A percentile compares a stretch with the other conserved stretches of the same genome.
Conservation (phyloP, 2,888 invertebrate species). For the Esperia sulphurella region DNA sequence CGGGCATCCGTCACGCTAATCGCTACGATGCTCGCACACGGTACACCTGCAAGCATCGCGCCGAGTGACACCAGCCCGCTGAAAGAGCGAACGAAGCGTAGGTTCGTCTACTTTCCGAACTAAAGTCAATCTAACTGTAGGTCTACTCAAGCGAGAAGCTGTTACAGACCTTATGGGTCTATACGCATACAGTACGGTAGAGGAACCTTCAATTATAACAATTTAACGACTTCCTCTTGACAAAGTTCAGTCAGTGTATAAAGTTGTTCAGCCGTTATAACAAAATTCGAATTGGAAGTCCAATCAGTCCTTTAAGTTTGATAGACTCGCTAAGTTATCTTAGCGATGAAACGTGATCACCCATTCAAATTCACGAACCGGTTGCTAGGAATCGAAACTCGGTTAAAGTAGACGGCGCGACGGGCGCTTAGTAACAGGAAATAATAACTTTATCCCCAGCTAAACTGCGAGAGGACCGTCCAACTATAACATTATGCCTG, state of each 20-base stretch:
- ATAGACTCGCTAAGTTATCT: slow-evolving; percentile 58
- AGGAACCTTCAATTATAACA: no score
- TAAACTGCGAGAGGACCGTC: slow-evolving; percentile 68
- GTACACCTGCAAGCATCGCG: slow-evolving; percentile 41
- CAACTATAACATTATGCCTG: slow-evolving; percentile 77
- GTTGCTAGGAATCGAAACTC: slow-evolving; percentile 68
- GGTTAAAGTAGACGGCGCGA: slow-evolving; percentile 67
- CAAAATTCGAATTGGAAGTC: slow-evolving; percentile 13
- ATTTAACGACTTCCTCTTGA: background rate
- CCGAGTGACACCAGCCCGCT: background rate
- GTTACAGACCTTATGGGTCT: no score
- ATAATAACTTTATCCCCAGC: slow-evolving; percentile 75
- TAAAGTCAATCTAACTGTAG: background rate
- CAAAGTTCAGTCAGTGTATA: background rate
- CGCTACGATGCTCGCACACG: slow-evolving; percentile 36
- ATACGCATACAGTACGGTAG: no score
- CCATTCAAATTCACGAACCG: slow-evolving; percentile 70
- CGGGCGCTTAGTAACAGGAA: slow-evolving; percentile 70
- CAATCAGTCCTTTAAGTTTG: slow-evolving; percentile 42
- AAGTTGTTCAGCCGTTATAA: background rate
- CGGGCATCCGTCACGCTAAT: slow-evolving; percentile 66
- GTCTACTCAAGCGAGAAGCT: no score
- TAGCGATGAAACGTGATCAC: slow-evolving; percentile 69
- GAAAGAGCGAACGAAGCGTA: no score
- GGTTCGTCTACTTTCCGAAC: background rate